Evolutionary conservation across 2,888 invertebrate species (phyloP).

Genomic region (Melieria picta): DNA sequence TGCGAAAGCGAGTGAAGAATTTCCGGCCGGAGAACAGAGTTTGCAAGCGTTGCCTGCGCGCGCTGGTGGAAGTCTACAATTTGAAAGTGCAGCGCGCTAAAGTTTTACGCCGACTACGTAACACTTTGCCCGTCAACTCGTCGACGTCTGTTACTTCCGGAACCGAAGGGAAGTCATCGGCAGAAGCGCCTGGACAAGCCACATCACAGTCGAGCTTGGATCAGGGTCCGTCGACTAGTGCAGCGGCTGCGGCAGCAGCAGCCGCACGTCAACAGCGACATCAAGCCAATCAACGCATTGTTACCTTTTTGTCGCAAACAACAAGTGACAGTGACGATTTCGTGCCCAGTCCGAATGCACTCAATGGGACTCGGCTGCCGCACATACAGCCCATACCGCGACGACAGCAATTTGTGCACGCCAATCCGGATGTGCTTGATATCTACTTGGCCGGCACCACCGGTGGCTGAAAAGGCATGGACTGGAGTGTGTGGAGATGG

Average conservation of each 20-base stretch:
- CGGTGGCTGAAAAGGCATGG: constrained; percentile 2
- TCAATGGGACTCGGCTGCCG: constrained; percentile 26
- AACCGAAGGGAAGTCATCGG: neutral
- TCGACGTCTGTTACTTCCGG: constrained; percentile 14
- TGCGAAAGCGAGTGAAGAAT: constrained; percentile 14
- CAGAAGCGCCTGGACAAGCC: neutral
- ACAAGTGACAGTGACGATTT: constrained; percentile 14
- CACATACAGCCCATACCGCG: constrained; percentile 30
- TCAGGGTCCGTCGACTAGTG: constrained; percentile 28
- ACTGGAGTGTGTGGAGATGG: neutral
- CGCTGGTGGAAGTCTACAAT: constrained; percentile 3
- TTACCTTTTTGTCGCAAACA: neutral
- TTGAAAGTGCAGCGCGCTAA: constrained; percentile 18
- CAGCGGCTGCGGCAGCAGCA: constrained; percentile 17
- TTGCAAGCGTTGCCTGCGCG: constrained; percentile 7
- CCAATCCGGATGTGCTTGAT: constrained; percentile 23
- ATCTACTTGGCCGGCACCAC: constrained; percentile 27
- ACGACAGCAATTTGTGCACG: constrained; percentile 22
- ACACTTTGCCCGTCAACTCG: neutral
- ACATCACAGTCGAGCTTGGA: constrained; percentile 18
- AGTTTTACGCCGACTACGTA: neutral
- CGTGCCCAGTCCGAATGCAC: constrained; percentile 26
- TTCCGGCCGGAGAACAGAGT: constrained; percentile 20
- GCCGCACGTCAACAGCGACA: constrained; percentile 6
- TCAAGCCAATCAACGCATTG: neutral